A percentile compares a stretch with the other conserved stretches of the same genome.
These are phyloP conservation scores for Lasioglossum malachurum DNA, from an alignment of 2,888 invertebrate genomes.

Conservation along the genomic window DNA sequence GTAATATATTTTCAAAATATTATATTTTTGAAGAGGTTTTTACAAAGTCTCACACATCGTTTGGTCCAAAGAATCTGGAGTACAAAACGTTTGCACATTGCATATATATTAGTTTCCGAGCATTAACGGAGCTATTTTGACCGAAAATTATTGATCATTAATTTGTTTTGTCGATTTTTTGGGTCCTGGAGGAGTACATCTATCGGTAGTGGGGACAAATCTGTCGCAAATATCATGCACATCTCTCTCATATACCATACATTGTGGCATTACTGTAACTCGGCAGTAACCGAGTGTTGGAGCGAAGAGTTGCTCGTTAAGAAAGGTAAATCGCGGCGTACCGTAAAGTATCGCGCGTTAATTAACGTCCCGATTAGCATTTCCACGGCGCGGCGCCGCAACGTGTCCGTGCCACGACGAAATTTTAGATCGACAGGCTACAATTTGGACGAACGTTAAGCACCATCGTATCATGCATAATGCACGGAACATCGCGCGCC, in stretches of 20 bases:
- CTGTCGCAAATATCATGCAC: neutral
- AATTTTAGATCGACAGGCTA: conserved; percentile 63
- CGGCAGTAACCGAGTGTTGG: neutral
- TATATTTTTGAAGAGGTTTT: too few relatives aligned
- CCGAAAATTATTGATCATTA: too few relatives aligned
- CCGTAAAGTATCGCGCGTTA: conserved; percentile 51
- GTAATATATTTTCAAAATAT: too few relatives aligned
- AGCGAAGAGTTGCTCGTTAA: conserved; percentile 14
- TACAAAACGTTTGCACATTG: too few relatives aligned
- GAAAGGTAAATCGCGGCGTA: conserved; percentile 26
- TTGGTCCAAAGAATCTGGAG: too few relatives aligned
- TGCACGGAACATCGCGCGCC: conserved; percentile 74
- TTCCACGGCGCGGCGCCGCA: conserved; percentile 33
- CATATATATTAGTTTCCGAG: too few relatives aligned
- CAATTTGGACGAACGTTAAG: conserved; percentile 73
- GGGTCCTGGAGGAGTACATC: too few relatives aligned
- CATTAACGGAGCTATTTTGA: too few relatives aligned
- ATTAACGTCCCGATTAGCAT: conserved; percentile 70
- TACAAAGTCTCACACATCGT: too few relatives aligned
- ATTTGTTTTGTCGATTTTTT: too few relatives aligned
- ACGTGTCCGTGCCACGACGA: conserved; percentile 35
- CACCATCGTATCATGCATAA: conserved; percentile 75
- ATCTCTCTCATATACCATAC: neutral
- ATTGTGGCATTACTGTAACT: neutral
- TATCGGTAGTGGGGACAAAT: neutral